These are phyloP conservation scores for Drosophila sulfurigaster DNA, from an alignment of 1,140 invertebrate species.

Conservation along the genomic window DNA sequence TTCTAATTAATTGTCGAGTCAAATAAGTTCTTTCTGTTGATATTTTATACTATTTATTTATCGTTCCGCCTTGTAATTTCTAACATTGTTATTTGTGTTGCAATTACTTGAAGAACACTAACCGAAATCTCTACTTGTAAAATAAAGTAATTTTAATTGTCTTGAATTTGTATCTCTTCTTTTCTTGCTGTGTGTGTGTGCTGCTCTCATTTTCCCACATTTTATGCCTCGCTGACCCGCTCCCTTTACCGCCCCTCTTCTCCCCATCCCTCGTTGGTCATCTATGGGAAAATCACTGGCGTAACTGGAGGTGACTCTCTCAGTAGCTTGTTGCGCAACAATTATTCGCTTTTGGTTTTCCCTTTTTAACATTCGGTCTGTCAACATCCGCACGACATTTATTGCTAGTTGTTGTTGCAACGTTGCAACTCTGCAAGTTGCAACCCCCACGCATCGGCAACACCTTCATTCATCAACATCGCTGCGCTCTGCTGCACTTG, in stretches of 20 bases:
- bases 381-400: slow-evolving; percentile 24
- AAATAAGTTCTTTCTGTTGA: too few relatives aligned
- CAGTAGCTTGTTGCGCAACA: slow-evolving; percentile 67
- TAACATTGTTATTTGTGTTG: too few relatives aligned
- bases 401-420: slow-evolving; percentile 8
- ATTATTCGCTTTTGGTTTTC: slow-evolving; percentile 57
- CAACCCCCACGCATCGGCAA: slow-evolving; percentile 62
- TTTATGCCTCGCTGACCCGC: slow-evolving; percentile 54
- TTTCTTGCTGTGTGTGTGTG: slow-evolving; percentile 8
- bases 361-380: slow-evolving; percentile 15
- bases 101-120: too few relatives aligned
- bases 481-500: slow-evolving; percentile 55
- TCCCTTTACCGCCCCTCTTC: neutral
- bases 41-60: too few relatives aligned
- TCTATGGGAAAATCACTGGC: slow-evolving; percentile 76
- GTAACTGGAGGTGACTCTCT: slow-evolving; percentile 39
- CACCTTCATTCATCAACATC: slow-evolving; percentile 41
- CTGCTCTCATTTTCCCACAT: slow-evolving; percentile 70
- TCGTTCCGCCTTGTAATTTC: too few relatives aligned
- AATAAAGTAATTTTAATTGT: too few relatives aligned
- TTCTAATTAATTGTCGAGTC: too few relatives aligned
- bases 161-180: too few relatives aligned
- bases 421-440: slow-evolving; percentile 1
- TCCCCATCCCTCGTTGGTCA: too few relatives aligned
- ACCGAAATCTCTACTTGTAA: too few relatives aligned